phyloP scores from a whole-genome alignment of 2,888 invertebrate genomes.

The Leucophenga montana region DNA sequence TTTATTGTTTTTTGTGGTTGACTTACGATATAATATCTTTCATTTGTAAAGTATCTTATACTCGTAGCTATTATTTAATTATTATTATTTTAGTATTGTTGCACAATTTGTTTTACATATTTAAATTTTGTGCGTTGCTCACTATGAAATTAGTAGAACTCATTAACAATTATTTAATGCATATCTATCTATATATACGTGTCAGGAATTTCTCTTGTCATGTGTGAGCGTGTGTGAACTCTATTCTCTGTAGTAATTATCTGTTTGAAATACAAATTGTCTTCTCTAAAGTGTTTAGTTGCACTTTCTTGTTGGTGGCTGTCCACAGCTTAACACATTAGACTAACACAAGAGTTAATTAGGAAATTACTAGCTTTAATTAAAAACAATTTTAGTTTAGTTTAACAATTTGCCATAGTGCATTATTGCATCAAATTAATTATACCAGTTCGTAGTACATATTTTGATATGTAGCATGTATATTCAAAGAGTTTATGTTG shows the following conservation, averaged over 20 bases:
- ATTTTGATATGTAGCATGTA: too few relatives aligned
- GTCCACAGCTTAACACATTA: not conserved
- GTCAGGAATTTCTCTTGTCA: not conserved
- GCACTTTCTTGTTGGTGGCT: not conserved
- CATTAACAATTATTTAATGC: not conserved
- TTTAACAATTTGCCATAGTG: too few relatives aligned
- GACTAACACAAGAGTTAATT: not conserved
- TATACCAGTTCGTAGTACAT: too few relatives aligned
- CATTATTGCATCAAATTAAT: too few relatives aligned
- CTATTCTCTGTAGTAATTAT: not conserved
- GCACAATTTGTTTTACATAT: constrained; percentile 48
- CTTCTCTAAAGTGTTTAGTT: not conserved
- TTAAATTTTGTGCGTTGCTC: not conserved
- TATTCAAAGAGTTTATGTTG: too few relatives aligned
- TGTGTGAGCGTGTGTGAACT: not conserved
- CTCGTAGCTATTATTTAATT: constrained; percentile 27
- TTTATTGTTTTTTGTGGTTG: constrained; percentile 25
- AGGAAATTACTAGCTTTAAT: not conserved
- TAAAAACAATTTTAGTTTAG: not conserved
- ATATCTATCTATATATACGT: not conserved
- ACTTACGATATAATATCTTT: constrained; percentile 33
- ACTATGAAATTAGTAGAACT: constrained; percentile 18
- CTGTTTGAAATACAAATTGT: too few relatives aligned
- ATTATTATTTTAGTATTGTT: constrained; percentile 38
- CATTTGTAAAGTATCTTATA: constrained; percentile 3